These are phyloP conservation scores for Pandemis corylana DNA, from an alignment of 2,888 invertebrate genomes.

Conservation along the genomic window DNA sequence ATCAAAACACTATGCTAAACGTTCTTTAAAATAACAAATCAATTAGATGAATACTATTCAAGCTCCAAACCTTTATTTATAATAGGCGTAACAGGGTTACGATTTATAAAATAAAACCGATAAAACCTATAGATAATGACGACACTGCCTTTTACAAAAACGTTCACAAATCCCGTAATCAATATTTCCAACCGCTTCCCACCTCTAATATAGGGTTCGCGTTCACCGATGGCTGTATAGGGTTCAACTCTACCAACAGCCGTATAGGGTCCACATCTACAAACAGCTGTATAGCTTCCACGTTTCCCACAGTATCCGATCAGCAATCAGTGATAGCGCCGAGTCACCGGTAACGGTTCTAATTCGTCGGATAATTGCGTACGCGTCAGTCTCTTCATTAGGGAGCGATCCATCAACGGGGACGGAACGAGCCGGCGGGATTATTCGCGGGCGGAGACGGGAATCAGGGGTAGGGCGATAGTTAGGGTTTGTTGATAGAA, in stretches of 20 bases:
- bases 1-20: not conserved
- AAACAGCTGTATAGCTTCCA: not conserved
- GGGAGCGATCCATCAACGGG: slow-evolving; percentile 46
- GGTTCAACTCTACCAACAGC: not conserved
- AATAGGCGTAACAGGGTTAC: too few relatives aligned
- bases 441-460: slow-evolving; percentile 1
- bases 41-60: not conserved
- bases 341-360: slow-evolving; percentile 28
- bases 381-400: slow-evolving; percentile 54
- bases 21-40: not conserved
- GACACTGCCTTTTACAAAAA: too few relatives aligned
- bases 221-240: not conserved
- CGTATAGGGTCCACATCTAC: not conserved
- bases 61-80: too few relatives aligned
- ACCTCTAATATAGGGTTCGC: not conserved
- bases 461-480: slow-evolving; percentile 6
- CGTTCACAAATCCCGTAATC: too few relatives aligned
- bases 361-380: slow-evolving; percentile 41
- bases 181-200: too few relatives aligned
- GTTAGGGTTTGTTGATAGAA: not conserved
- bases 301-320: slow-evolving; percentile 1
- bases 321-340: slow-evolving; percentile 39
- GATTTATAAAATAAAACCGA: too few relatives aligned
- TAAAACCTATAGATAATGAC: too few relatives aligned
- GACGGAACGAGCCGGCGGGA: slow-evolving; percentile 24